Evolutionary conservation across 2,797 vertebrate species (phyloP).

Genomic region (Gila robusta): DNA sequence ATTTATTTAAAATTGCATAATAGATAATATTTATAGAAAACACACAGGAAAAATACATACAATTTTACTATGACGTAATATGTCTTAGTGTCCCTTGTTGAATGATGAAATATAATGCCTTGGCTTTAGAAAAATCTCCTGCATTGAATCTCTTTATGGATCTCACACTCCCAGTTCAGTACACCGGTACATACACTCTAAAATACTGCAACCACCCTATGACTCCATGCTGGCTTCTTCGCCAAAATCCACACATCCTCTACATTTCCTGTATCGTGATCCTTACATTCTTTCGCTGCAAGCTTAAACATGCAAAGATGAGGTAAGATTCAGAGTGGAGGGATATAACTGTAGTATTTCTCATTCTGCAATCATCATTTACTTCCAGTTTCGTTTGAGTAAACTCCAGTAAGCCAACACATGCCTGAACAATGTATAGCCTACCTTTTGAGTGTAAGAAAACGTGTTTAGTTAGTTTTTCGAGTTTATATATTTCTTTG

Average conservation of each 20-base stretch:
- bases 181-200: background rate
- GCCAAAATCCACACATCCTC: background rate
- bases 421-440: background rate
- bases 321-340: background rate
- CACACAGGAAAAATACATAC: conserved; percentile 5
- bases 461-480: background rate
- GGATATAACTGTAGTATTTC: too few species aligned
- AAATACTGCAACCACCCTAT: background rate
- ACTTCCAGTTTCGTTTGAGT: background rate
- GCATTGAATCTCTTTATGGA: background rate
- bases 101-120: background rate
- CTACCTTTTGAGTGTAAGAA: background rate
- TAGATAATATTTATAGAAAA: background rate
- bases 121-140: background rate
- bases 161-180: background rate
- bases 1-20: conserved; percentile 11
- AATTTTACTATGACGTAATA: background rate
- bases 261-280: background rate
- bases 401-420: background rate
- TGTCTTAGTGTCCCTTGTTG: background rate
- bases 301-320: background rate
- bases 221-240: background rate
- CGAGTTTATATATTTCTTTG: background rate
- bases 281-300: background rate
- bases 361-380: background rate